phyloP scores from a whole-genome alignment of 30 jellyfish, hydroid and myxozoan genomes.

The Kudoa iwatai region DNA sequence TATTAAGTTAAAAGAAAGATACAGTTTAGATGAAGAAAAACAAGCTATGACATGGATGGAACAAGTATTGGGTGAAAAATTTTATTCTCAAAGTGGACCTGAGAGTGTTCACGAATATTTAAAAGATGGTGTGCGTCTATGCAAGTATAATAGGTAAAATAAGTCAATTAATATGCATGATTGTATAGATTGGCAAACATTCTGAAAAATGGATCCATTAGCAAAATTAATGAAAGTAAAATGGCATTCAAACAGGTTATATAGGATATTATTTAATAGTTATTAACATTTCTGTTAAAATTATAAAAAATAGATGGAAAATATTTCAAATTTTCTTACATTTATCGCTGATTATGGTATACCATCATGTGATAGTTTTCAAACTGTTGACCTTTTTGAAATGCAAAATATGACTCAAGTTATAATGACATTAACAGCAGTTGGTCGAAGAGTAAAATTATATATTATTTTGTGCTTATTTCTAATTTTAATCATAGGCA shows the following conservation, averaged over 20 bases:
- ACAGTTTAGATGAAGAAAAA: too few relatives aligned
- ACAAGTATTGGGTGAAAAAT: too few relatives aligned
- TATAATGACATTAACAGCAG: slow-evolving; percentile 22
- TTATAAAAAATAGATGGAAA: slow-evolving; percentile 85
- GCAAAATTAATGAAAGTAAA: slow-evolving; percentile 18
- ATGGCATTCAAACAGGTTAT: slow-evolving; percentile 55
- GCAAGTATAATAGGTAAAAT: too few relatives aligned
- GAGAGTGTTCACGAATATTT: slow-evolving; percentile 10
- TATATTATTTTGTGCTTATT: too few relatives aligned
- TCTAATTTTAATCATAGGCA: too few relatives aligned
- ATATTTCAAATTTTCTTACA: slow-evolving; percentile 23
- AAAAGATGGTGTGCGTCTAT: slow-evolving; percentile 27
- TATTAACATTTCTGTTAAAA: too few relatives aligned
- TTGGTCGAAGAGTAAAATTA: slow-evolving; percentile 48
- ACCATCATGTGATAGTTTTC: slow-evolving; percentile 15
- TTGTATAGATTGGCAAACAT: slow-evolving; percentile 10
- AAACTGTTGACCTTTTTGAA: slow-evolving; percentile 67
- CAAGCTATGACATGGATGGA: too few relatives aligned
- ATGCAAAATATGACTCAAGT: slow-evolving; percentile 33
- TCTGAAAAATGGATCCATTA: slow-evolving; percentile 24
- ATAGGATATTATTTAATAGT: too few relatives aligned
- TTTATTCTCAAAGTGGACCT: too few relatives aligned
- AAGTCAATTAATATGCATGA: too few relatives aligned
- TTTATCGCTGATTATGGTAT: slow-evolving; percentile 25
- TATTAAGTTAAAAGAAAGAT: too few relatives aligned